These are phyloP conservation scores for Sinocyclocheilus maitianheensis DNA, from an alignment of 2,113 vertebrate species.

Conservation along the genomic window DNA sequence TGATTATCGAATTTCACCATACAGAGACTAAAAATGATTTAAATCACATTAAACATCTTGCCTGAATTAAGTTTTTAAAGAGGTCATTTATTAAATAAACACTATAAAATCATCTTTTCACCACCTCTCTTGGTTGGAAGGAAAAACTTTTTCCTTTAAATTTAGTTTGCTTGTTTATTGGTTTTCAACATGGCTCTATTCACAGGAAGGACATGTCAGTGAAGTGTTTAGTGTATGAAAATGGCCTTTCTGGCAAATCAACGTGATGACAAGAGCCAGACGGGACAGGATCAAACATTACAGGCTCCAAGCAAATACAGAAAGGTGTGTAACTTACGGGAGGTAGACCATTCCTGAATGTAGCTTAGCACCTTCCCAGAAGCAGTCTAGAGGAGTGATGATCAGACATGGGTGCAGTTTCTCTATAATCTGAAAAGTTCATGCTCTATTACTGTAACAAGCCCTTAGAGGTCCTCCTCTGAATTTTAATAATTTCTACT, in stretches of 20 bases:
- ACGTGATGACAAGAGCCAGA: background rate
- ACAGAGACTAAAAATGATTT: background rate
- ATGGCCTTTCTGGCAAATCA: background rate
- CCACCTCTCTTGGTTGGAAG: background rate
- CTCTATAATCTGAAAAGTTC: slow-evolving; percentile 87
- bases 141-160: background rate
- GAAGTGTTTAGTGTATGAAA: slow-evolving; percentile 3
- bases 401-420: slow-evolving; percentile 96
- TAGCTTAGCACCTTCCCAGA: slow-evolving; percentile 98
- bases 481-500: background rate
- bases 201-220: background rate
- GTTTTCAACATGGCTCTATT: background rate
- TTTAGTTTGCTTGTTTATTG: background rate
- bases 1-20: background rate
- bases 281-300: background rate
- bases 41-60: background rate
- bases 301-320: background rate
- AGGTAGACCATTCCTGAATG: slow-evolving; percentile 93
- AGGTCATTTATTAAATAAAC: slow-evolving; percentile 20
- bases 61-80: background rate
- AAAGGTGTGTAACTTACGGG: slow-evolving; percentile 79
- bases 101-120: slow-evolving; percentile 1
- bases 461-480: too few species aligned
- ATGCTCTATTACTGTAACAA: background rate
- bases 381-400: slow-evolving; percentile 98